Percentiles rank a stretch among this genome's conserved stretches.
Evolutionary conservation across 2,797 vertebrate genomes (phyloP).

Genomic region (Graptemys geographica): DNA sequence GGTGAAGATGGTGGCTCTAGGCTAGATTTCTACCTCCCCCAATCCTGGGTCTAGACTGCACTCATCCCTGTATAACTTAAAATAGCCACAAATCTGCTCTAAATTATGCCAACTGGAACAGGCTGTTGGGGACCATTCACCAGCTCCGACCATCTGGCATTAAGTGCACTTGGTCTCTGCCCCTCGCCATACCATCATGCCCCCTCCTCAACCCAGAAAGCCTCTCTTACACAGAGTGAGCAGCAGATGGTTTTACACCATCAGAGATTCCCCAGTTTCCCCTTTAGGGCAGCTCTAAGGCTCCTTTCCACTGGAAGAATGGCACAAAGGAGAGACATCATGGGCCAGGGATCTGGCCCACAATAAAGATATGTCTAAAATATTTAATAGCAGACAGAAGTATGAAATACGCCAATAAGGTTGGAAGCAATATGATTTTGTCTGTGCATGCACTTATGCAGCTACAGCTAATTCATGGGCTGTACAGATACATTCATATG

Average conservation of each 20-base stretch:
- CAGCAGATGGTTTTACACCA: background rate
- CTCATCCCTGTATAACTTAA: background rate
- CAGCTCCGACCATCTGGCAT: background rate
- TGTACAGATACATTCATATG: background rate
- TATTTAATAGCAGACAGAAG: background rate
- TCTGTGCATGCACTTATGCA: background rate
- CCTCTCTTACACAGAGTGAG: background rate
- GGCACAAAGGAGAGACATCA: background rate
- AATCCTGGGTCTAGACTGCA: background rate
- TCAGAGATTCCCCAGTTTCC: background rate
- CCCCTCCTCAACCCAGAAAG: background rate
- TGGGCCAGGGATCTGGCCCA: background rate
- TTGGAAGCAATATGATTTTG: background rate
- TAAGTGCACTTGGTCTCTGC: background rate
- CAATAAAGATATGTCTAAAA: background rate
- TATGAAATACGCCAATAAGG: background rate
- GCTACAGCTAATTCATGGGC: background rate
- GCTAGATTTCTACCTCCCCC: background rate
- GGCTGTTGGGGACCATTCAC: background rate
- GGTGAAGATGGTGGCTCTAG: background rate
- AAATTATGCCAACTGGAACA: background rate
- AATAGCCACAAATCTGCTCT: background rate
- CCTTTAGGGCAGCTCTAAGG: too few relatives aligned
- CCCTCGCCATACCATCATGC: background rate
- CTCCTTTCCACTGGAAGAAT: background rate